Conservation (phyloP, 2,888 invertebrate species). For the Drosophila ustulata region DNA sequence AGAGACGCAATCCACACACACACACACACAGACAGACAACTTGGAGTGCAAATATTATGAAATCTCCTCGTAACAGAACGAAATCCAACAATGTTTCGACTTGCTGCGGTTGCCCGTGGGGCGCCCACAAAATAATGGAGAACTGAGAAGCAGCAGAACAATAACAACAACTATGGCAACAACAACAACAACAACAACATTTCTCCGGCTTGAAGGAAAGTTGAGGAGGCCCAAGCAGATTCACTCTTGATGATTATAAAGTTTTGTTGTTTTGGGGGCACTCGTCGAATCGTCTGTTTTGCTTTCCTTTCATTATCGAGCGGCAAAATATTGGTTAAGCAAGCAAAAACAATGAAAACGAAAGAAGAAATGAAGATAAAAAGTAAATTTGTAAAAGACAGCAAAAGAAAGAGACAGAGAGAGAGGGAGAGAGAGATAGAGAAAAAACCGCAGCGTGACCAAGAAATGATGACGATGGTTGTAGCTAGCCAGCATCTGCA, state of each 20-base stretch:
- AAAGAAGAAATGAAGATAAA: conserved; percentile 60
- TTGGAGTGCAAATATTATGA: conserved; percentile 74
- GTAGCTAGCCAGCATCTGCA: conserved; percentile 8
- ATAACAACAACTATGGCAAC: conserved; percentile 27
- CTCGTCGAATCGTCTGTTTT: conserved; percentile 55
- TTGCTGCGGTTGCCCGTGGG: conserved; percentile 26
- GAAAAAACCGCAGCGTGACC: conserved; percentile 74
- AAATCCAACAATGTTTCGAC: conserved; percentile 53
- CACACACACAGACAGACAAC: not conserved
- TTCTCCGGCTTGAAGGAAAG: conserved; percentile 57
- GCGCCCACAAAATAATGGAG: conserved; percentile 30
- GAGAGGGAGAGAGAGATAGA: not conserved
- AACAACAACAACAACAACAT: conserved; percentile 39
- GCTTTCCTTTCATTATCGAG: conserved; percentile 81
- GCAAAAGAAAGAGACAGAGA: conserved; percentile 40
- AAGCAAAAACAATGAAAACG: conserved; percentile 78
- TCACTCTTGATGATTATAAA: conserved; percentile 80
- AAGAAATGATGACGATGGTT: conserved; percentile 69
- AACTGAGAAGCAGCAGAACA: conserved; percentile 39
- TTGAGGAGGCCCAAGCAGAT: conserved; percentile 58
- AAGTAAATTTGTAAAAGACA: conserved; percentile 52
- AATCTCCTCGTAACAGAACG: conserved; percentile 59
- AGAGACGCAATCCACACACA: conserved; percentile 35
- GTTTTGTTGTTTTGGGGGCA: conserved; percentile 68
- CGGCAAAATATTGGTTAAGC: conserved; percentile 80